Evolutionary conservation across 2,888 invertebrate species (phyloP).

Genomic region (Drosophila kambysellisi): DNA sequence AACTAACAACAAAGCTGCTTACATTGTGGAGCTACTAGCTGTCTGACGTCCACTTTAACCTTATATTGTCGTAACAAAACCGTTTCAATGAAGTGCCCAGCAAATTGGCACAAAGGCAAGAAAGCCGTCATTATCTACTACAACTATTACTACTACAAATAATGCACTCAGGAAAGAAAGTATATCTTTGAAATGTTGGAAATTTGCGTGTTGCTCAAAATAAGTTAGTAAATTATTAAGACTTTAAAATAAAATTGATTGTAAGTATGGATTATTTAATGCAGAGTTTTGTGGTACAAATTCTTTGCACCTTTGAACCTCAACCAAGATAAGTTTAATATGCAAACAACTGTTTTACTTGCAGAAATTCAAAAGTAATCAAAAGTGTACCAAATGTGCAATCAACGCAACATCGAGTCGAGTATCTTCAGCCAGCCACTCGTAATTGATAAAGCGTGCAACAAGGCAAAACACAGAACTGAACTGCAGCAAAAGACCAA

Average conservation of each 20-base stretch:
- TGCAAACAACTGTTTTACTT: conserved; percentile 14
- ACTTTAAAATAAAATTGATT: not conserved
- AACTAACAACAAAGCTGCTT: conserved; percentile 2
- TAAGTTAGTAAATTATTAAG: not conserved
- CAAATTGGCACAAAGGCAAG: not conserved
- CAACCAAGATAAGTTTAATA: conserved; percentile 7
- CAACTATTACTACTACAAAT: not conserved
- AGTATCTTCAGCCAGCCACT: conserved; percentile 33
- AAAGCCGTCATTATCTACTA: not conserved
- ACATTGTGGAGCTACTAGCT: not conserved
- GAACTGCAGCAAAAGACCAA: conserved; percentile 12
- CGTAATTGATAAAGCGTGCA: conserved; percentile 35
- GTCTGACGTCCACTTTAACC: conserved; percentile 1
- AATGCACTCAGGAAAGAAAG: not conserved
- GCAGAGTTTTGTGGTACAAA: not conserved
- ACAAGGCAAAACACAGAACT: conserved; percentile 17
- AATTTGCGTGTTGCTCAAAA: not conserved
- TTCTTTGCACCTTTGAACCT: not conserved
- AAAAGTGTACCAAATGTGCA: conserved; percentile 23
- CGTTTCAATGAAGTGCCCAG: not conserved
- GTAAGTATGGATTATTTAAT: not conserved
- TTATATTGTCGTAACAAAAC: not conserved
- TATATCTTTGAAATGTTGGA: not conserved
- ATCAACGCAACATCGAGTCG: conserved; percentile 6
- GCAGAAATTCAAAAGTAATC: conserved; percentile 26